These are phyloP conservation scores for Vidua chalybeata DNA, from an alignment of 2,113 vertebrate genomes.

Conservation along the genomic window DNA sequence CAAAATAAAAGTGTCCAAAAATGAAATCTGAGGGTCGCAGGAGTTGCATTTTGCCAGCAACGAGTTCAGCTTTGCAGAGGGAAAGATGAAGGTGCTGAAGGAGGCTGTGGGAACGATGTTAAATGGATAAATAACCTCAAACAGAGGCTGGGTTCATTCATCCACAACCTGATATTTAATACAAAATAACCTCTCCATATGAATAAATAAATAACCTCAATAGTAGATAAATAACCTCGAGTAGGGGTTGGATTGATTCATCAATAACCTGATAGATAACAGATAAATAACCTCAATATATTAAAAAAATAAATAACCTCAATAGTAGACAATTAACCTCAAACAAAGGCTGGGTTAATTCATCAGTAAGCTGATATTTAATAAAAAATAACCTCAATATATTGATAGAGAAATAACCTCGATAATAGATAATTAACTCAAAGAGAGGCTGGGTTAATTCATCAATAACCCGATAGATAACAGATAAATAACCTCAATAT, in stretches of 20 bases:
- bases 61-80: not conserved
- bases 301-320: no score
- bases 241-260: not conserved
- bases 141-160: not conserved
- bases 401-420: no score
- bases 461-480: not conserved
- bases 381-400: no score
- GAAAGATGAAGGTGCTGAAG: not conserved
- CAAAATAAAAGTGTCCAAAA: not conserved
- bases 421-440: no score
- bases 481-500: not conserved
- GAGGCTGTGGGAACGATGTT: fast-evolving
- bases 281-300: no score
- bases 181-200: not conserved
- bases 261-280: not conserved
- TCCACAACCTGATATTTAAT: not conserved
- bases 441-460: no score
- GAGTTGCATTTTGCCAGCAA: not conserved
- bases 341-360: no score
- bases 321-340: no score
- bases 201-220: not conserved
- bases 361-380: no score
- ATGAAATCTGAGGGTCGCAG: not conserved
- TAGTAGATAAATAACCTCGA: no score
- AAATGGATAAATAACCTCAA: not conserved